These are phyloP conservation scores for Platyrinchus mystaceus DNA, from an alignment of 2,797 vertebrate genomes.

Conservation along the genomic window DNA sequence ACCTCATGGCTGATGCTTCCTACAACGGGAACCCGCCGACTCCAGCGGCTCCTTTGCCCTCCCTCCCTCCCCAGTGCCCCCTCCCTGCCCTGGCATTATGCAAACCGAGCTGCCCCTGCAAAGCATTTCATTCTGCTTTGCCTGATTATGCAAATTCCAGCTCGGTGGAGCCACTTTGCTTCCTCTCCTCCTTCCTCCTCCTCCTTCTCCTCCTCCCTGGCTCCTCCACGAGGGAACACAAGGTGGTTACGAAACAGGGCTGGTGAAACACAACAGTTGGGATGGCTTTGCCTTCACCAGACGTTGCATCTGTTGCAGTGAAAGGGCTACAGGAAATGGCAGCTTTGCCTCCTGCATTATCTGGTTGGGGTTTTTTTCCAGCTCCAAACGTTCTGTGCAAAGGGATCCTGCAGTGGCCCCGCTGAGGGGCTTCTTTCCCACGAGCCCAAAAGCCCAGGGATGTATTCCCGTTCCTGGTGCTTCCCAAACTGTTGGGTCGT, in stretches of 20 bases:
- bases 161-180: background rate
- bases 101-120: background rate
- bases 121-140: background rate
- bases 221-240: background rate
- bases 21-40: too few species aligned
- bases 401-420: too few species aligned
- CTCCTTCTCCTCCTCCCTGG: background rate
- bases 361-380: background rate
- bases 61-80: background rate
- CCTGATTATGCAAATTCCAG: conserved; percentile 27
- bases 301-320: background rate
- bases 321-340: background rate
- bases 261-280: background rate
- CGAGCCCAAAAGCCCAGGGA: background rate
- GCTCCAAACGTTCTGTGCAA: too few species aligned
- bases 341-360: background rate
- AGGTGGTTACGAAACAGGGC: background rate
- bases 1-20: too few species aligned
- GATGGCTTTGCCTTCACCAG: background rate
- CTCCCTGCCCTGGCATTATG: background rate
- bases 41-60: too few species aligned
- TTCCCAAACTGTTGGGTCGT: background rate
- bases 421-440: background rate
- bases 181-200: background rate
- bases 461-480: rapidly evolving